These are phyloP conservation scores for Notothenia coriiceps DNA, from an alignment of 2,113 vertebrate species.

Conservation along the genomic window DNA sequence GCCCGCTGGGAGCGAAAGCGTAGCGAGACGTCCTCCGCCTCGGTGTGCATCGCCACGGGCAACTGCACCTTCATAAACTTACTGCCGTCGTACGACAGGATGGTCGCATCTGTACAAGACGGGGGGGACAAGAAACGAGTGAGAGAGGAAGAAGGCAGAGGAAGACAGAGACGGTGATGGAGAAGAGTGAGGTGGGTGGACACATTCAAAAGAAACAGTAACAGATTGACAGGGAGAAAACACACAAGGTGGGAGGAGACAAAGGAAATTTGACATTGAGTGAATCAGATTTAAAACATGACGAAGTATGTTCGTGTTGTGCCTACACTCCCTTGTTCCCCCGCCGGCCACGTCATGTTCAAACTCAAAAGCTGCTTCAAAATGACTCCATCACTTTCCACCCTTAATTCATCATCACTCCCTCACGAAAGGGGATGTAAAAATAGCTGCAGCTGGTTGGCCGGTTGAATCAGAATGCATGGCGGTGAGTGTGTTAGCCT, in stretches of 20 bases:
- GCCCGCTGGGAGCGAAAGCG: constrained; percentile 96
- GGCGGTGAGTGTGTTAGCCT: constrained; percentile 67
- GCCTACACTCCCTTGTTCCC: constrained; percentile 29
- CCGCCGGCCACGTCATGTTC: constrained; percentile 32
- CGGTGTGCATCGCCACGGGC: constrained; percentile 98
- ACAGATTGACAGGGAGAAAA: constrained; percentile 55
- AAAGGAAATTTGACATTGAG: constrained; percentile 52
- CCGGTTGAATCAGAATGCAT: constrained; percentile 68
- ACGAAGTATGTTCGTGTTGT: constrained; percentile 36
- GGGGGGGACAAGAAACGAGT: not conserved
- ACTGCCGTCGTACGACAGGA: constrained; percentile 98
- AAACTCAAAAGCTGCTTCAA: constrained; percentile 48
- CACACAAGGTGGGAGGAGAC: constrained; percentile 40
- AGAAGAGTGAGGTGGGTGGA: constrained; percentile 23
- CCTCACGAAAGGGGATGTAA: constrained; percentile 54
- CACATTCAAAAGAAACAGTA: not conserved
- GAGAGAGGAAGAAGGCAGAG: constrained; percentile 10
- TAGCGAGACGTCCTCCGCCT: constrained; percentile 96
- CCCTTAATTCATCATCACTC: constrained; percentile 62
- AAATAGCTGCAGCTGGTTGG: constrained; percentile 70
- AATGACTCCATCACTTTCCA: constrained; percentile 53
- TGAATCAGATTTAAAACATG: constrained; percentile 63
- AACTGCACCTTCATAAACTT: constrained; percentile 99
- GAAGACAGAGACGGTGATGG: constrained; percentile 9
- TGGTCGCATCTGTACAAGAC: constrained; percentile 90